These are phyloP conservation scores for Crocallis elinguaria DNA, from an alignment of 2,888 invertebrate genomes.

Conservation along the genomic window DNA sequence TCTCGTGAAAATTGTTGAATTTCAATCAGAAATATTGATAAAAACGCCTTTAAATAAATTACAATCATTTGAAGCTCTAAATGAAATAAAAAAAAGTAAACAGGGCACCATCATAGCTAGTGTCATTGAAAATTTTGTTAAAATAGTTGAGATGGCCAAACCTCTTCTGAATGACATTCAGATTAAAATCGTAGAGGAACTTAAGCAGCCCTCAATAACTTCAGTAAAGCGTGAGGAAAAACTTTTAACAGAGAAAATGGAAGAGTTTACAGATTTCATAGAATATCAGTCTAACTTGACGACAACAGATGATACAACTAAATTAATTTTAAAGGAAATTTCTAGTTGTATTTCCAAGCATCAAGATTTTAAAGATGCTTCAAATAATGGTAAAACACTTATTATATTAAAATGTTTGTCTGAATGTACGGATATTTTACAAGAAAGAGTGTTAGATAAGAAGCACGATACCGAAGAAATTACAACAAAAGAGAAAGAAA, in stretches of 20 bases:
- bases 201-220: conserved; percentile 38
- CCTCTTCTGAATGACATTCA: conserved; percentile 46
- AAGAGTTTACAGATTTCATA: conserved; percentile 46
- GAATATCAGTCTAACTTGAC: conserved; percentile 40
- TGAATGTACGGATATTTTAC: conserved; percentile 63
- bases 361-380: conserved; percentile 60
- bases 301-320: conserved; percentile 34
- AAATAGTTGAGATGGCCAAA: conserved; percentile 44
- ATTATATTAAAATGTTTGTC: conserved; percentile 68
- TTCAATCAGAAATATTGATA: conserved; percentile 58
- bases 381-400: conserved; percentile 59
- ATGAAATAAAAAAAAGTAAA: conserved; percentile 33
- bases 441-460: conserved; percentile 43
- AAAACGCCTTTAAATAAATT: conserved; percentile 53
- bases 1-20: conserved; percentile 57
- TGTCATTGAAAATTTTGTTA: conserved; percentile 41
- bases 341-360: conserved; percentile 57
- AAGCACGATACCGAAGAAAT: conserved; percentile 36
- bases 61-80: conserved; percentile 40
- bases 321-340: conserved; percentile 48
- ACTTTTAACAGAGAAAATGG: conserved; percentile 45
- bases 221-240: conserved; percentile 36
- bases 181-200: conserved; percentile 47
- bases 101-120: conserved; percentile 40
- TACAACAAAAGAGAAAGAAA: conserved; percentile 44